Evolutionary conservation across 2,113 vertebrate species (phyloP), one percentile per base, ranked within the genome.

Genomic region (Limanda limanda): DNA sequence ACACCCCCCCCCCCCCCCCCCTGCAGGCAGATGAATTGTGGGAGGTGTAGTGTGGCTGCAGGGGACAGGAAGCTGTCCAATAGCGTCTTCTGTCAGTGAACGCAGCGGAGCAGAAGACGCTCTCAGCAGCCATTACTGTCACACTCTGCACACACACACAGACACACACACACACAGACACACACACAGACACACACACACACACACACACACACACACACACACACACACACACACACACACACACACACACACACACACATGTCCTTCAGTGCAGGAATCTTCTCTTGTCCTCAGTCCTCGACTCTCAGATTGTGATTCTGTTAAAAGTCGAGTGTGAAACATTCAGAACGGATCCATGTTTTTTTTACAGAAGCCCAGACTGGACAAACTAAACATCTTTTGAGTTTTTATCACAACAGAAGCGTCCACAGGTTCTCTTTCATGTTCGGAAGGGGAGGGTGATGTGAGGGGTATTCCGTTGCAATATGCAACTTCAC

Each of bases 41-140:
- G 79, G 76, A 73, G 70, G n/a, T 81, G 73, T 87, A 80, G 81
- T 78, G 42, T 68, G 71, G 35, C 86, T 74, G 64, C 15, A 14
- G 58, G 80, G 58, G 80, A 81, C 78, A 69, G 40, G 21, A 76
- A 31, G 27, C 27, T 31, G 27, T 31, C 27, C 11, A 13, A 31
- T 31, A 31, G 5, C 27, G 27, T 31, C 27, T 42, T 21, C 6
- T 21, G 63, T 83, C 84, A 69, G 63, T 7, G 27, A 52, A 51
- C 24, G 17, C 76, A 81, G 21, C 63, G 18, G 67, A 86, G 84
- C 81, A 66, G 82, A 79, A 78, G 79, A 88, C 21, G 52, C 76
- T 81, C 73, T 37, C 23, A 76, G 73, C 48, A 40, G 57, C 67
- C 75, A 79, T 48, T 48, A 48, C 47, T 18, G 47, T 48, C 61